Conservation (phyloP, 64 coral and sea anemone genomes). For the Catalaphyllia jardinei region DNA sequence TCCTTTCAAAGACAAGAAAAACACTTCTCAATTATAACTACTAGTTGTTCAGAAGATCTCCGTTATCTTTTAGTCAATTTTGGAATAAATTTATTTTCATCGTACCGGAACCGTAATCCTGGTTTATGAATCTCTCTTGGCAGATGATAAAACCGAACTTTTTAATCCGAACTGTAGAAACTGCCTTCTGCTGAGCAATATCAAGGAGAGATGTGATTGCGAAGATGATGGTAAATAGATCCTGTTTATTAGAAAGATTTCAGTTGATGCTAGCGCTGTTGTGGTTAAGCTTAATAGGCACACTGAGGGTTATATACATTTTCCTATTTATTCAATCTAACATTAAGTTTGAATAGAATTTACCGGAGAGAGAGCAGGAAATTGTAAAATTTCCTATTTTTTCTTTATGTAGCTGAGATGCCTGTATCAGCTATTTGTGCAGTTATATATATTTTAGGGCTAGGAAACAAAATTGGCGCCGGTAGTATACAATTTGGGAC, state of each 20-base stretch:
- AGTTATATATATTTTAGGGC: no score
- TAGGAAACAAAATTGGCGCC: no score
- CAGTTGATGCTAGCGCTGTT: neutral
- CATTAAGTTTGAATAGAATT: no score
- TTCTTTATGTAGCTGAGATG: no score
- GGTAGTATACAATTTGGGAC: no score
- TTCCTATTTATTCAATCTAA: no score
- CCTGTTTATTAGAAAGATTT: neutral
- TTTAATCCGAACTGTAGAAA: slow-evolving; percentile 95
- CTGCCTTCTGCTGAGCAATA: slow-evolving; percentile 80
- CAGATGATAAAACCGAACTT: slow-evolving; percentile 88
- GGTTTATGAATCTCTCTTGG: slow-evolving; percentile 4
- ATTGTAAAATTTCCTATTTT: no score
- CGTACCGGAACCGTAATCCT: neutral
- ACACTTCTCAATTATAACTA: no score
- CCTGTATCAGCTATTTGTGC: no score
- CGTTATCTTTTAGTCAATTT: neutral
- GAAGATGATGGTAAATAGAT: slow-evolving; percentile 78
- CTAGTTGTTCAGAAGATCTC: neutral
- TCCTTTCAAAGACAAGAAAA: neutral
- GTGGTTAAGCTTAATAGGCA: no score
- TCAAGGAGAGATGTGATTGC: slow-evolving; percentile 93
- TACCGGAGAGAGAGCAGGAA: no score
- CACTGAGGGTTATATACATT: no score
- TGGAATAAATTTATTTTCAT: neutral